Evolutionary conservation across 2,113 vertebrate genomes (phyloP).

Genomic region (Ochotona princeps): DNA sequence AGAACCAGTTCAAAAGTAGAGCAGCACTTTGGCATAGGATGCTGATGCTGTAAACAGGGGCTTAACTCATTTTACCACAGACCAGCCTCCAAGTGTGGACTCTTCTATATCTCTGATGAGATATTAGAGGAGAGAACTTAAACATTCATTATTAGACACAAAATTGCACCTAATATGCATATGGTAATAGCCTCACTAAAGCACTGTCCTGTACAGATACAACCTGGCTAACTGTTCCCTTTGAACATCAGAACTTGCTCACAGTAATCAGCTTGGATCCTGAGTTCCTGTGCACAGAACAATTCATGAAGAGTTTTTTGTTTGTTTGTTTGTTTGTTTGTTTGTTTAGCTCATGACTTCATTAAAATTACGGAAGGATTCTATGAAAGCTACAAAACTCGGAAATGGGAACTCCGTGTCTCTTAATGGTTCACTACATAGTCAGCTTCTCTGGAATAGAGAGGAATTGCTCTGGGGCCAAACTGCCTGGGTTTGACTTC

Average conservation of each 20-base stretch:
- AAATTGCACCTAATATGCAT: neutral
- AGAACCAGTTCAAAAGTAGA: too few species aligned
- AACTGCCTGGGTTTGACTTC: conserved; percentile 1
- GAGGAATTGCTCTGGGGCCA: neutral
- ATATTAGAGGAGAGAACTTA: neutral
- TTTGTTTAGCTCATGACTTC: conserved; percentile 3
- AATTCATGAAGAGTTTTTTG: neutral
- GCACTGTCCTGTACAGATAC: neutral
- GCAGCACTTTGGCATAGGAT: too few species aligned
- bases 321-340: neutral
- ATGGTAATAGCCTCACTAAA: neutral
- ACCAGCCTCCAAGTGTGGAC: neutral
- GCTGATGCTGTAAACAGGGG: too few species aligned
- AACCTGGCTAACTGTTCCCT: neutral
- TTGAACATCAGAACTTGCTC: neutral
- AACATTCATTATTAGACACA: neutral
- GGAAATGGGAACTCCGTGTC: conserved; percentile 21
- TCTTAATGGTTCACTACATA: conserved; percentile 8
- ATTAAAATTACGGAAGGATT: conserved; percentile 22
- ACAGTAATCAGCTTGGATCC: neutral
- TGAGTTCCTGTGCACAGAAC: neutral
- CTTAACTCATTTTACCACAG: too few species aligned
- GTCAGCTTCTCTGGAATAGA: neutral
- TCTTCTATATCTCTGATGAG: neutral
- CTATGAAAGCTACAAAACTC: neutral